phyloP scores from a whole-genome alignment of 2,888 invertebrate genomes.

The Rhagonycha fulva region DNA sequence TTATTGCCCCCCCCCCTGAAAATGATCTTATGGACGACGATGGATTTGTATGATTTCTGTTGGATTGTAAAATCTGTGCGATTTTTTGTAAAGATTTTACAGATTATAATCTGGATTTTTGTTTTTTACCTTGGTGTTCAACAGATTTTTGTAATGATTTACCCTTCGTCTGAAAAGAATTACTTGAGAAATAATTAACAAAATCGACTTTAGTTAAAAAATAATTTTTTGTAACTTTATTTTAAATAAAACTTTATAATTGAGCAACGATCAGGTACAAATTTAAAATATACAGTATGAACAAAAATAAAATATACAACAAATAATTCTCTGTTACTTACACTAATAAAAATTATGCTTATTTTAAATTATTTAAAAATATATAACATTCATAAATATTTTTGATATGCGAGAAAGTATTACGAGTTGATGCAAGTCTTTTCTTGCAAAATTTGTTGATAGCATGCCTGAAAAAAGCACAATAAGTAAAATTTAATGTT shows the following conservation, averaged over 20 bases:
- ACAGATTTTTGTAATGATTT: no score
- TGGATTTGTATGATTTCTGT: no score
- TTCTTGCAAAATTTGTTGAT: conserved; percentile 77
- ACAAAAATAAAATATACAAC: not conserved
- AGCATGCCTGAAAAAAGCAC: conserved; percentile 67
- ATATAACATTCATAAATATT: conserved; percentile 11
- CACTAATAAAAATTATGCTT: not conserved
- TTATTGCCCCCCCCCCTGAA: no score
- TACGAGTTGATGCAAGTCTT: conserved; percentile 59
- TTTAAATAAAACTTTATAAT: not conserved
- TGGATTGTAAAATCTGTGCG: no score
- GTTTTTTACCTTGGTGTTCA: no score
- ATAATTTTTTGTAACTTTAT: not conserved
- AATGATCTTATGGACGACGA: no score
- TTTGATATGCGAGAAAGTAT: conserved; percentile 43
- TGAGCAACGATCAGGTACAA: conserved; percentile 19
- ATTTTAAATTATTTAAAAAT: not conserved
- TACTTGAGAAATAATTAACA: not conserved
- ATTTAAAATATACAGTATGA: not conserved
- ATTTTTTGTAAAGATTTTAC: no score
- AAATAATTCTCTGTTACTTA: not conserved
- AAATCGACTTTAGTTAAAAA: not conserved
- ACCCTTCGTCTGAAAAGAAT: no score
- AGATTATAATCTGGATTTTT: no score
- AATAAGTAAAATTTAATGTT: not conserved